Percentiles rank a stretch among this genome's conserved stretches.
Conservation (phyloP, 2,888 invertebrate genomes). For the Argyresthia albistria region DNA sequence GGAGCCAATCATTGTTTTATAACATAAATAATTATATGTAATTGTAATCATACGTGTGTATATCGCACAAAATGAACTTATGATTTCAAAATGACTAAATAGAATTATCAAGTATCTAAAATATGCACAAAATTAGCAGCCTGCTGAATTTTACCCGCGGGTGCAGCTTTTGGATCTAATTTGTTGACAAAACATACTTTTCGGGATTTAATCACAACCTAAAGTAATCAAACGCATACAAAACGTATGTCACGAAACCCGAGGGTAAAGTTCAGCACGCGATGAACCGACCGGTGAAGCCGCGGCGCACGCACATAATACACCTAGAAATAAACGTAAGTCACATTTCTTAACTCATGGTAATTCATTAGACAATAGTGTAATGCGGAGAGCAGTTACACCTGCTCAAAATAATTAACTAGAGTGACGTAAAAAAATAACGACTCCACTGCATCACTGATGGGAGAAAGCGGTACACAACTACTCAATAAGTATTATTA, state of each 20-base stretch:
- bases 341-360: slow-evolving; percentile 45
- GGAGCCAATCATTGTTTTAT: slow-evolving; percentile 34
- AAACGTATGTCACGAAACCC: background rate
- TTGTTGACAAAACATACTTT: background rate
- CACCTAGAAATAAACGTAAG: slow-evolving; percentile 32
- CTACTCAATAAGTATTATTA: slow-evolving; percentile 26
- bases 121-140: slow-evolving; percentile 32
- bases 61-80: slow-evolving; percentile 59
- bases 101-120: slow-evolving; percentile 50
- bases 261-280: slow-evolving; percentile 21
- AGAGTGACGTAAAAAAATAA: slow-evolving; percentile 41
- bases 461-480: slow-evolving; percentile 43
- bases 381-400: no score
- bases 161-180: slow-evolving; percentile 4
- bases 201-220: slow-evolving; percentile 26
- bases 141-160: slow-evolving; percentile 21
- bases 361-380: slow-evolving; percentile 34
- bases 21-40: slow-evolving; percentile 1
- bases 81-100: slow-evolving; percentile 61
- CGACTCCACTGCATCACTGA: slow-evolving; percentile 39
- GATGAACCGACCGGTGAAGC: slow-evolving; percentile 13
- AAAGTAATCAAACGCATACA: slow-evolving; percentile 10
- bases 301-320: slow-evolving; percentile 37
- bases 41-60: slow-evolving; percentile 14
- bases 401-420: slow-evolving; percentile 37